Evolutionary conservation across 2,888 invertebrate genomes (phyloP).

Genomic region (Lacanobia oleracea): DNA sequence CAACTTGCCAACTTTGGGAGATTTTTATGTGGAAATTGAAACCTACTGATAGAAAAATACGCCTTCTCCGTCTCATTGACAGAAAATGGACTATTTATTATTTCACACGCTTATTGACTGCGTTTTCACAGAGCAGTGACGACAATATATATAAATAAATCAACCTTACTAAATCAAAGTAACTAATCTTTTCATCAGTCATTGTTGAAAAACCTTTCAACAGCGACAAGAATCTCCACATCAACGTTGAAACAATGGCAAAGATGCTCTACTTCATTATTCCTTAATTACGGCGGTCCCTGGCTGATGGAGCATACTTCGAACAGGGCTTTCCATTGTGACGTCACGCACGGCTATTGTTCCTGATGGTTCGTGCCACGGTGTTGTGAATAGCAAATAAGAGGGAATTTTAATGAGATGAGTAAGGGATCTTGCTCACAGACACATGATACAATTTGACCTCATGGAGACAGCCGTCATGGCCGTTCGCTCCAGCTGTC

Average conservation of each 20-base stretch:
- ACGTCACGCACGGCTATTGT: constrained; percentile 62
- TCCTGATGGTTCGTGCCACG: constrained; percentile 7
- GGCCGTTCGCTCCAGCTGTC: too few relatives aligned
- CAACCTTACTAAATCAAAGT: neutral
- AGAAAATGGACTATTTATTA: too few relatives aligned
- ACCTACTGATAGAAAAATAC: too few relatives aligned
- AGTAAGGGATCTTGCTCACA: neutral
- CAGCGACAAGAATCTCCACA: neutral
- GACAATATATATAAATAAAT: neutral
- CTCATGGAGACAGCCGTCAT: too few relatives aligned
- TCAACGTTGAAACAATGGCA: constrained; percentile 39
- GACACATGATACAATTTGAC: too few relatives aligned
- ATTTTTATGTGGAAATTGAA: neutral
- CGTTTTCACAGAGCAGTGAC: neutral
- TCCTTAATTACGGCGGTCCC: constrained; percentile 37
- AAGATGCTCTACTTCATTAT: constrained; percentile 50
- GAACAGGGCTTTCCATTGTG: constrained; percentile 48
- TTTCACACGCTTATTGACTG: neutral
- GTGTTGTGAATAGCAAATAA: constrained; percentile 3
- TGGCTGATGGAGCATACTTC: constrained; percentile 51
- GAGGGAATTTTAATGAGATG: neutral
- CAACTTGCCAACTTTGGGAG: neutral
- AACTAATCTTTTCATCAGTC: neutral
- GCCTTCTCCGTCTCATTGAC: too few relatives aligned
- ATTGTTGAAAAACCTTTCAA: neutral